phyloP scores from a whole-genome alignment of 2,888 invertebrate genomes.

The Epinotia ramella region DNA sequence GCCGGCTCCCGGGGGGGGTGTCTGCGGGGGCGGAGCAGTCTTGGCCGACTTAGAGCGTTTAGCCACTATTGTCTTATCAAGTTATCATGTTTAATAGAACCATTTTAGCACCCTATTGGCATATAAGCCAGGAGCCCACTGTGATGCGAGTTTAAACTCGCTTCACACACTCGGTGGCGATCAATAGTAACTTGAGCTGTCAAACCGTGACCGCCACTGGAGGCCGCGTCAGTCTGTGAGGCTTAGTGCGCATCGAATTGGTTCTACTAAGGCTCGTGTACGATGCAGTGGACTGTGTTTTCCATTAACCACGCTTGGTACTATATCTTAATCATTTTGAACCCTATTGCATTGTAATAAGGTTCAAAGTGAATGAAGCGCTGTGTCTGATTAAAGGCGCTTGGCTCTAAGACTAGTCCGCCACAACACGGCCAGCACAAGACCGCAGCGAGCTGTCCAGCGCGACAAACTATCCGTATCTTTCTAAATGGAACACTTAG shows the following conservation, averaged over 20 bases:
- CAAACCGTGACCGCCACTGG: too few relatives aligned
- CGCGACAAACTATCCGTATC: too few relatives aligned
- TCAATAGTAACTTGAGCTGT: too few relatives aligned
- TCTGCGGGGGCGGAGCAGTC: background rate
- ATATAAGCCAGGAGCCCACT: background rate
- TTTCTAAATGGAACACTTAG: too few relatives aligned
- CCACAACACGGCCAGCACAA: background rate
- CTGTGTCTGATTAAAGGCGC: background rate
- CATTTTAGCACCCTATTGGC: background rate
- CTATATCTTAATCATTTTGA: background rate
- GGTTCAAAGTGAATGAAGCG: background rate
- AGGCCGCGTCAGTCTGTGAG: too few relatives aligned
- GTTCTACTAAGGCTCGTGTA: too few relatives aligned
- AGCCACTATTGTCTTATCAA: background rate
- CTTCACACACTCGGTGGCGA: background rate
- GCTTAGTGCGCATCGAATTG: too few relatives aligned
- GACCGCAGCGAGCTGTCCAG: too few relatives aligned
- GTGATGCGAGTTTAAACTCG: background rate
- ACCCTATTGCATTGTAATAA: background rate
- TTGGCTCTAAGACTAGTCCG: background rate
- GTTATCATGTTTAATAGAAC: background rate
- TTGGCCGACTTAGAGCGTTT: background rate
- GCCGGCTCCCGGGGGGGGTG: slow-evolving; percentile 9
- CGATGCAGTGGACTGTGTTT: too few relatives aligned
- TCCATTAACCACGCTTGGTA: too few relatives aligned